These are phyloP conservation scores for Hycleus cichorii DNA, from an alignment of 1,140 invertebrate species.

Conservation along the genomic window DNA sequence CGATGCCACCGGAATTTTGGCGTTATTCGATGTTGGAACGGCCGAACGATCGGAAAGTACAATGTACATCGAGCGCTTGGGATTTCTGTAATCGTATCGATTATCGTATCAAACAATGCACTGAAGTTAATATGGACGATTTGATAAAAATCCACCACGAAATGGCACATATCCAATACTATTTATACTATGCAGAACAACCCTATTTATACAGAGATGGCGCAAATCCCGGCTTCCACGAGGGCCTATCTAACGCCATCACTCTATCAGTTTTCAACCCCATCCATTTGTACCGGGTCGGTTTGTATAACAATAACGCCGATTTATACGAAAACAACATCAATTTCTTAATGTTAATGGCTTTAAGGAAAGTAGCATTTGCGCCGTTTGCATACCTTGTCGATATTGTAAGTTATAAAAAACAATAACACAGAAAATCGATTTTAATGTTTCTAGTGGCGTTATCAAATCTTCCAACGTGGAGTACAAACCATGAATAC, in stretches of 20 bases:
- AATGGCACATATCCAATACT: slow-evolving; percentile 79
- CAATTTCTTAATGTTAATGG: slow-evolving; percentile 74
- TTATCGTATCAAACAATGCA: slow-evolving; percentile 85
- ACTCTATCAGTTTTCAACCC: slow-evolving; percentile 67
- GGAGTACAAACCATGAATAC: slow-evolving; percentile 66
- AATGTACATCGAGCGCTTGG: slow-evolving; percentile 82
- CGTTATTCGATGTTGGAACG: slow-evolving; percentile 65
- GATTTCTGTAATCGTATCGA: slow-evolving; percentile 80
- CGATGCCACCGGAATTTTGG: slow-evolving; percentile 75
- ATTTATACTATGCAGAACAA: slow-evolving; percentile 70
- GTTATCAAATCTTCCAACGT: slow-evolving; percentile 69
- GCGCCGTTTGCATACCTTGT: slow-evolving; percentile 69
- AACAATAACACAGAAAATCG: not conserved
- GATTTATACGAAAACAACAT: slow-evolving; percentile 64
- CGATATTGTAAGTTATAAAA: slow-evolving; percentile 51
- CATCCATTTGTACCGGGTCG: slow-evolving; percentile 64
- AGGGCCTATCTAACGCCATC: slow-evolving; percentile 83
- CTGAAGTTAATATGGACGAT: slow-evolving; percentile 71
- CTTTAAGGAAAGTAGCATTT: slow-evolving; percentile 75
- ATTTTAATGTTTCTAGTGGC: slow-evolving; percentile 49
- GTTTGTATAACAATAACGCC: slow-evolving; percentile 60
- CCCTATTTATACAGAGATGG: slow-evolving; percentile 67
- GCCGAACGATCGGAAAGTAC: slow-evolving; percentile 61
- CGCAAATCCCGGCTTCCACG: slow-evolving; percentile 79
- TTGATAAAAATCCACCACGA: slow-evolving; percentile 78